These are phyloP conservation scores for Drymonia ruficornis DNA, from an alignment of 2,888 invertebrate species.

Conservation along the genomic window DNA sequence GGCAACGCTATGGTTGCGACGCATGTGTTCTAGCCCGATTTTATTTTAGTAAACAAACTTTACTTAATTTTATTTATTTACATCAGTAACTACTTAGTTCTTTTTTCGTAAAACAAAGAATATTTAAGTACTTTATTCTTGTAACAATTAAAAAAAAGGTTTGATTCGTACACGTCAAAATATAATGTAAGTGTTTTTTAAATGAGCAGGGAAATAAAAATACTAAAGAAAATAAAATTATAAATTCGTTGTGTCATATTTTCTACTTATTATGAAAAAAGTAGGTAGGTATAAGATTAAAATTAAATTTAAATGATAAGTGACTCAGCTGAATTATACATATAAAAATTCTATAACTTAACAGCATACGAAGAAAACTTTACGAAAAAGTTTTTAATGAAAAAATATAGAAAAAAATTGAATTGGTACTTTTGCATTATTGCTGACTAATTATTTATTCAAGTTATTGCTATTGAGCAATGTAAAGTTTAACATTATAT, in stretches of 20 bases:
- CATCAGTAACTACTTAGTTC: slow-evolving; percentile 43
- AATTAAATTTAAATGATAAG: neutral
- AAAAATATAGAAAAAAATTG: too few relatives aligned
- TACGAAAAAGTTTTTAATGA: too few relatives aligned
- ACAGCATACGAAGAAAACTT: neutral
- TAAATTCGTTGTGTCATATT: slow-evolving; percentile 37
- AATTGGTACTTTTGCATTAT: too few relatives aligned
- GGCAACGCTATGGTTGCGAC: slow-evolving; percentile 14
- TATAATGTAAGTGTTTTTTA: slow-evolving; percentile 16
- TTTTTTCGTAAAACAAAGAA: slow-evolving; percentile 18
- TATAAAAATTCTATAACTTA: neutral
- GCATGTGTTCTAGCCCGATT: slow-evolving; percentile 34
- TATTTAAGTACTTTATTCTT: slow-evolving; percentile 29
- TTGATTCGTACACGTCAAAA: neutral
- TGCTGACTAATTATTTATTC: neutral
- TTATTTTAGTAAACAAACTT: slow-evolving; percentile 28
- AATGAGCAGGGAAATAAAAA: slow-evolving; percentile 21
- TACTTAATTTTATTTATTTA: slow-evolving; percentile 53
- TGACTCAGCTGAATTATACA: neutral
- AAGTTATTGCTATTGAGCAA: too few relatives aligned
- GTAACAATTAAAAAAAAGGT: neutral
- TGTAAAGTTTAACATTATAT: too few relatives aligned
- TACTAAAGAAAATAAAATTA: slow-evolving; percentile 5
- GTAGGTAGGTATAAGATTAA: neutral
- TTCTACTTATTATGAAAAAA: neutral